A percentile compares a stretch with the other conserved stretches of the same genome.
Conservation (phyloP, 2,888 invertebrate species). For the Dilophus febrilis region DNA sequence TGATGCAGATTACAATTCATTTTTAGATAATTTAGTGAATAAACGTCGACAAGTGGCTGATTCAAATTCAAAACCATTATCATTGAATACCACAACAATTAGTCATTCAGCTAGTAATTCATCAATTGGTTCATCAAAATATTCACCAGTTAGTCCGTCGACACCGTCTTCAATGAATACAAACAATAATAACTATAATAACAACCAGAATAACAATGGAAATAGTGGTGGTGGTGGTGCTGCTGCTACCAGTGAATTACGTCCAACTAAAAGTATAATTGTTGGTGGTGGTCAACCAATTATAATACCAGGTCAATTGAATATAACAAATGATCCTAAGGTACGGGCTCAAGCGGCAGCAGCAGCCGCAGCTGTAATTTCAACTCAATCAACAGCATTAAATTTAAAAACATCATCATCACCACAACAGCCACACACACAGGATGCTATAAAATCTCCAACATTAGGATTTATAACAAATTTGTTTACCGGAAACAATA, state of each 20-base stretch:
- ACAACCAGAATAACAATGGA: conserved; percentile 12
- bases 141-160: conserved; percentile 34
- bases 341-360: neutral
- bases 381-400: neutral
- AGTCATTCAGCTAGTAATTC: conserved; percentile 3
- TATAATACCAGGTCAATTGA: conserved; percentile 11
- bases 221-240: too few species aligned
- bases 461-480: neutral
- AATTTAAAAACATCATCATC: neutral
- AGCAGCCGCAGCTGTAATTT: neutral
- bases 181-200: conserved; percentile 17
- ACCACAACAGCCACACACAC: neutral
- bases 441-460: neutral
- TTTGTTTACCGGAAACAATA: too few species aligned
- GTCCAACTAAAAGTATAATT: conserved; percentile 12
- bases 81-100: conserved; percentile 22
- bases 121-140: conserved; percentile 20
- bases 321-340: conserved; percentile 7
- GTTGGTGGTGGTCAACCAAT: conserved; percentile 14
- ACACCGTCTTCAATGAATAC: conserved; percentile 31
- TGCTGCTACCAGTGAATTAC: conserved; percentile 4
- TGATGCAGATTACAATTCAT: conserved; percentile 57
- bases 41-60: conserved; percentile 57
- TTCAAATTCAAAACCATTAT: conserved; percentile 35
- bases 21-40: conserved; percentile 55